Base-by-base conservation (phyloP, 64 coral and sea anemone genomes). In the Actinia tenebrosa region DNA sequence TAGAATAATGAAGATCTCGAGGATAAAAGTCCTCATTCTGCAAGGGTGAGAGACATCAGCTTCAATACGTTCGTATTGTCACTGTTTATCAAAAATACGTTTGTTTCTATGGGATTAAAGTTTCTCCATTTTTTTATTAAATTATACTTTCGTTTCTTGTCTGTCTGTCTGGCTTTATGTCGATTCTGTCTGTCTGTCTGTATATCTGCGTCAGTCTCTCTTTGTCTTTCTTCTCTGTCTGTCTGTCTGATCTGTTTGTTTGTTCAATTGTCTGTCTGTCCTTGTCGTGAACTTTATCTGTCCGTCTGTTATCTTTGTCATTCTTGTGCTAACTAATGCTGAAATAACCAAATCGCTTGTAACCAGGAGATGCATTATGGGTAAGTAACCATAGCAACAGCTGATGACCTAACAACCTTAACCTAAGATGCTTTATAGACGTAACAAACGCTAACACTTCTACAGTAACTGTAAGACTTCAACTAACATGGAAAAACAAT, bases 341-440 rank as follows among this genome's bases (percentile, higher is more conserved):
- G 5, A n/a, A 69, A 69, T 23, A 20, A 23, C 64, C 64, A 69
- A 37, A 69, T 69, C 64, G 64, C 64, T 69, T 69, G 64, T 25
- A 23, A 16, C 42, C 77, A 45, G 77, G 14, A 16, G 77, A 42
- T 79, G 45, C 45, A 79, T 79, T 47, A 16, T 79, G 45, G 77
- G 77, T 45, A 79, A 79, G 77, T 79, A 45, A 79, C 77, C 37
- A 79, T 79, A 79, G 77, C 77, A 79, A 79, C 77, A 79, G 30
- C 77, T 79, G 37, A 79, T 79, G 77, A 45, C 45, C 45, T 79
- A 79, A 79, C 37, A 79, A 45, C 30, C 8, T 43, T 79, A 79
- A 79, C 64, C n/a, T 50, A 69, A 23, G 20, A 69, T 23, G 64
- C 64, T 69, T 69, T 69, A 69, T 50, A 50, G 20, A 69, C n/a